These are phyloP conservation scores for Crotophaga sulcirostris DNA, from an alignment of 2,113 vertebrate genomes.

Conservation along the genomic window DNA sequence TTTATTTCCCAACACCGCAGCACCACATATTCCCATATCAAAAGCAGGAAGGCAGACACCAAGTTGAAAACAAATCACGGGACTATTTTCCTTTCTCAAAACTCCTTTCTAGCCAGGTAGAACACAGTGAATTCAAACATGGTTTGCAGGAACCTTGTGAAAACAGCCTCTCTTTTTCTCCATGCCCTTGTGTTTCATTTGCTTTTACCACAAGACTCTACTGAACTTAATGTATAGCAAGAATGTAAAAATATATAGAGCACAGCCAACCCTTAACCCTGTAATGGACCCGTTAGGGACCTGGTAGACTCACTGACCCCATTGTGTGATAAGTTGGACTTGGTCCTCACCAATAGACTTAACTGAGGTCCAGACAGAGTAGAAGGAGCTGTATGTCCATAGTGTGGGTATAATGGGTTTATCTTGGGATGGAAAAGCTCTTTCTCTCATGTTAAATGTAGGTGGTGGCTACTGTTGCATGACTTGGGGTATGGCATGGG, in stretches of 20 bases:
- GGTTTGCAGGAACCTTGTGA: neutral
- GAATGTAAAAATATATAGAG: neutral
- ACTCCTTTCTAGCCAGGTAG: neutral
- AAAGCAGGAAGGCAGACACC: neutral
- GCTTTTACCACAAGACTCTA: neutral
- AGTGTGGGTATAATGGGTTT: neutral
- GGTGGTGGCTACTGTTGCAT: neutral
- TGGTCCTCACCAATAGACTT: neutral
- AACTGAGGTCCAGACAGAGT: neutral
- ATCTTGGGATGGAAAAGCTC: neutral
- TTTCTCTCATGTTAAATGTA: neutral
- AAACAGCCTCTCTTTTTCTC: neutral
- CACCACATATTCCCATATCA: neutral
- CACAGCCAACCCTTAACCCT: neutral
- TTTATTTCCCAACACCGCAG: conserved; percentile 12
- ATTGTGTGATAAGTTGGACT: neutral
- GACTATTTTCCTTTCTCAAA: neutral
- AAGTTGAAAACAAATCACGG: neutral
- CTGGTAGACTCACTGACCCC: neutral
- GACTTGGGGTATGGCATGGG: accelerated
- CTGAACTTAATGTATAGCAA: neutral
- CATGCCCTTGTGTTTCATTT: neutral
- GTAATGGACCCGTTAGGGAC: neutral
- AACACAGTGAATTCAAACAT: neutral
- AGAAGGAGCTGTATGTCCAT: neutral